These are phyloP conservation scores for Listrodromus nycthemerus DNA, from an alignment of 2,888 invertebrate species.

Conservation along the genomic window DNA sequence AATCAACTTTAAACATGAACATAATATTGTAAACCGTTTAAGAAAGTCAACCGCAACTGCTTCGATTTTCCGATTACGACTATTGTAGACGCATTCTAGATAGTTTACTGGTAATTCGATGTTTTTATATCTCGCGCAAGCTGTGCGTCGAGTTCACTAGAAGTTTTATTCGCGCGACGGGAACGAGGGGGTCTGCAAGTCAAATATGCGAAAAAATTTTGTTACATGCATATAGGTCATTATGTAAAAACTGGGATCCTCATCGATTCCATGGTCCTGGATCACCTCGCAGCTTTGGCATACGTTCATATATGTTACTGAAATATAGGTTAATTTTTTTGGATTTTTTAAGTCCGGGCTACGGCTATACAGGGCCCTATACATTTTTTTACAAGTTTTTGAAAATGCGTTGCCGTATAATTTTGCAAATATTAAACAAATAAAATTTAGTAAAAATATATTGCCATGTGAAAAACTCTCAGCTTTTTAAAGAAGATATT, in stretches of 20 bases:
- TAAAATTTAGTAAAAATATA: too few relatives aligned
- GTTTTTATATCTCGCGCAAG: constrained; percentile 67
- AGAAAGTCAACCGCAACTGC: constrained; percentile 63
- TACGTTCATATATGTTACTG: neutral
- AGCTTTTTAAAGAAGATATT: too few relatives aligned
- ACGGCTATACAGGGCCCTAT: too few relatives aligned
- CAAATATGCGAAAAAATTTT: constrained; percentile 42
- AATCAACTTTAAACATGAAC: constrained; percentile 67
- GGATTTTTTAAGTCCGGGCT: neutral
- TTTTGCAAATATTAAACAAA: too few relatives aligned
- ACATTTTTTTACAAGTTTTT: too few relatives aligned
- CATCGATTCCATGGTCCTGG: neutral
- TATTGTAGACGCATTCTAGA: constrained; percentile 46
- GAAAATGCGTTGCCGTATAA: too few relatives aligned
- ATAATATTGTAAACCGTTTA: constrained; percentile 64
- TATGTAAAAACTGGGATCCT: constrained; percentile 9
- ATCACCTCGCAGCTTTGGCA: neutral
- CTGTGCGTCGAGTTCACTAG: constrained; percentile 45
- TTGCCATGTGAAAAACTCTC: too few relatives aligned
- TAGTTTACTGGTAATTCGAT: constrained; percentile 62
- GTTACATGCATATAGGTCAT: constrained; percentile 53
- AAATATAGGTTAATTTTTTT: neutral
- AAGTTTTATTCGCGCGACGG: constrained; percentile 39
- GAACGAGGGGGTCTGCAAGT: constrained; percentile 45
- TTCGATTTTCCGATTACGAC: constrained; percentile 52